phyloP scores from a whole-genome alignment of 2,113 vertebrate genomes.

The Lasiurus borealis region DNA sequence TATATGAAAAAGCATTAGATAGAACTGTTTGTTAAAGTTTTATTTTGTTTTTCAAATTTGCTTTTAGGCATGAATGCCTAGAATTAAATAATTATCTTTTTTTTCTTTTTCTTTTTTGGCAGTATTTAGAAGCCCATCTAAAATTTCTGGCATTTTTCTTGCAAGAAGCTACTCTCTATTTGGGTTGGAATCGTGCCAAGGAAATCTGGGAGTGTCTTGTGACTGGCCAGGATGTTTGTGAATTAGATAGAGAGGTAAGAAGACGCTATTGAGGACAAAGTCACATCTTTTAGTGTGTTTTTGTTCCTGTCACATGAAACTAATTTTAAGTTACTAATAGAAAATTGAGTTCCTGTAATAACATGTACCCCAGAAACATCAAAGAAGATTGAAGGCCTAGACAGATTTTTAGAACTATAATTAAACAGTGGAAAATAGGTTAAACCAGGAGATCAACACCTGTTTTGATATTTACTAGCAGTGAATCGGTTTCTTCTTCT shows the following conservation, averaged over 20 bases:
- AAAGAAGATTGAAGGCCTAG: neutral
- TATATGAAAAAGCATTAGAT: neutral
- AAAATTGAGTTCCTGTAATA: neutral
- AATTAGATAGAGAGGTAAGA: slow-evolving; percentile 97
- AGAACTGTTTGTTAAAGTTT: neutral
- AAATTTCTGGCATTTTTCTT: slow-evolving; percentile 99
- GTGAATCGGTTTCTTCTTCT: slow-evolving; percentile 6
- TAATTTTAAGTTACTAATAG: slow-evolving; percentile 39
- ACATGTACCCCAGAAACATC: neutral
- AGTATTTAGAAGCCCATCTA: slow-evolving; percentile 99
- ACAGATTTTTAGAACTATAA: neutral
- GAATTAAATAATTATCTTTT: slow-evolving; percentile 76
- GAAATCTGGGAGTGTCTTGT: slow-evolving; percentile 99
- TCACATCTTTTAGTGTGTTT: neutral
- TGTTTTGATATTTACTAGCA: neutral
- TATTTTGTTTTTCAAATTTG: neutral
- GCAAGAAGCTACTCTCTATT: slow-evolving; percentile 98
- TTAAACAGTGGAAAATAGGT: neutral
- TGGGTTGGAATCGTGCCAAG: slow-evolving; percentile 98
- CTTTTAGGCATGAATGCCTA: slow-evolving; percentile 58
- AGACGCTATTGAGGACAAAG: neutral
- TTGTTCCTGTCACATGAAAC: neutral
- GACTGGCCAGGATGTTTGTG: slow-evolving; percentile 97
- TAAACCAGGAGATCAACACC: slow-evolving; percentile 11
- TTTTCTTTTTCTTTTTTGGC: slow-evolving; percentile 80